Conservation (phyloP, 35 echinoderm and acorn worm species). For the Patiria miniata region DNA sequence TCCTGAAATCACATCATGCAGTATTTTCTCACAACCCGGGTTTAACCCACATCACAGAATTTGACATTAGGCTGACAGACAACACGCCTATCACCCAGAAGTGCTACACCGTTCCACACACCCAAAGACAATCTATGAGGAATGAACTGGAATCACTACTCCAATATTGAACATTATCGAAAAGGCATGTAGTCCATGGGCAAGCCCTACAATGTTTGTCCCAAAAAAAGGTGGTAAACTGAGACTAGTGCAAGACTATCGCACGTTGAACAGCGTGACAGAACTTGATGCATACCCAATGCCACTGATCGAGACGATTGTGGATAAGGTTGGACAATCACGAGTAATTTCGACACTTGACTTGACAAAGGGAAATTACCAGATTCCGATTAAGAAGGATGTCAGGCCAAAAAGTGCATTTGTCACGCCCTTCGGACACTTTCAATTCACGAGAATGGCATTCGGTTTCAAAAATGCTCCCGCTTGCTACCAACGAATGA, state of each 20-base stretch:
- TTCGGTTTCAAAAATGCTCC: conserved; percentile 38
- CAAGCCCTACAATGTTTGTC: conserved; percentile 39
- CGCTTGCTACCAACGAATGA: conserved; percentile 49
- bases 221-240: conserved; percentile 29
- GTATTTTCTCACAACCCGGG: conserved; percentile 6
- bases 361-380: conserved; percentile 47
- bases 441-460: conserved; percentile 28
- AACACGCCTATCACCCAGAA: conserved; percentile 23
- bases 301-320: conserved; percentile 52
- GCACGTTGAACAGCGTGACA: conserved; percentile 20
- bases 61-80: conserved; percentile 27
- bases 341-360: conserved; percentile 29
- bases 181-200: conserved; percentile 21
- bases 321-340: conserved; percentile 39
- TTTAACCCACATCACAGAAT: conserved; percentile 28
- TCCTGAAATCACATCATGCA: not conserved
- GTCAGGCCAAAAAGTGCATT: conserved; percentile 33
- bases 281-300: conserved; percentile 60
- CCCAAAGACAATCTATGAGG: not conserved
- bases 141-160: conserved; percentile 39
- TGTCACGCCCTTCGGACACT: conserved; percentile 30
- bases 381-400: conserved; percentile 36
- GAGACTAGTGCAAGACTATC: conserved; percentile 27
- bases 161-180: conserved; percentile 21
- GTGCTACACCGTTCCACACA: conserved; percentile 31